These are phyloP conservation scores for Lithobates pipiens DNA, from an alignment of 2,797 vertebrate genomes.

Conservation along the genomic window DNA sequence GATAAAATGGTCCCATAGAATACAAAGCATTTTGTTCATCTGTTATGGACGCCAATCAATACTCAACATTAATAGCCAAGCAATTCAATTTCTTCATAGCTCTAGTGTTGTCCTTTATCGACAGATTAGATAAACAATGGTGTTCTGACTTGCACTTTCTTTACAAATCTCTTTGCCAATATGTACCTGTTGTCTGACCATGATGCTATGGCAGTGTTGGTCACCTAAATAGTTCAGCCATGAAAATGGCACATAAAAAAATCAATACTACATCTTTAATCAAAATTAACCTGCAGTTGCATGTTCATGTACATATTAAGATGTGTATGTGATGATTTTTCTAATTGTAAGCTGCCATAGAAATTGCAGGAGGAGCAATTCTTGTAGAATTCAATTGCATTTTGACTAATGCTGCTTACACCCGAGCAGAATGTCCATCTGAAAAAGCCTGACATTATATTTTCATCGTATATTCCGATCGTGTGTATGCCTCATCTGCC, in stretches of 20 bases:
- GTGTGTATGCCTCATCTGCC: no score
- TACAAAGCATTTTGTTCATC: conserved; percentile 24
- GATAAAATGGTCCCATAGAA: conserved; percentile 8
- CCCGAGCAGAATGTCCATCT: no score
- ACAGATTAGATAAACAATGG: conserved; percentile 24
- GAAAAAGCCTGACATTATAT: no score
- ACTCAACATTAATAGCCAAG: conserved; percentile 31
- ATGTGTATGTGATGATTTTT: no score
- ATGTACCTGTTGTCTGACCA: background rate
- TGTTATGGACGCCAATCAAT: conserved; percentile 6
- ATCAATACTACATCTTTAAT: background rate
- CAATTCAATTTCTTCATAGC: conserved; percentile 27
- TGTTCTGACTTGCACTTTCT: background rate
- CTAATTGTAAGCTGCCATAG: no score
- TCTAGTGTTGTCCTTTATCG: background rate
- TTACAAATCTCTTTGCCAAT: conserved; percentile 4
- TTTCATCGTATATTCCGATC: no score
- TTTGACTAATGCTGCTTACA: no score
- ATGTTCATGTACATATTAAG: no score
- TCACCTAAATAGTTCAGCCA: background rate
- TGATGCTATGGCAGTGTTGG: background rate
- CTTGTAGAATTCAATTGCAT: background rate
- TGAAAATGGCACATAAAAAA: background rate
- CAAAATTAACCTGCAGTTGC: background rate
- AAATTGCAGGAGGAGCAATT: background rate